Percentiles rank a stretch among this genome's conserved stretches.
Conservation (phyloP, 2,888 invertebrate species). For the Palloptera scutellata region DNA sequence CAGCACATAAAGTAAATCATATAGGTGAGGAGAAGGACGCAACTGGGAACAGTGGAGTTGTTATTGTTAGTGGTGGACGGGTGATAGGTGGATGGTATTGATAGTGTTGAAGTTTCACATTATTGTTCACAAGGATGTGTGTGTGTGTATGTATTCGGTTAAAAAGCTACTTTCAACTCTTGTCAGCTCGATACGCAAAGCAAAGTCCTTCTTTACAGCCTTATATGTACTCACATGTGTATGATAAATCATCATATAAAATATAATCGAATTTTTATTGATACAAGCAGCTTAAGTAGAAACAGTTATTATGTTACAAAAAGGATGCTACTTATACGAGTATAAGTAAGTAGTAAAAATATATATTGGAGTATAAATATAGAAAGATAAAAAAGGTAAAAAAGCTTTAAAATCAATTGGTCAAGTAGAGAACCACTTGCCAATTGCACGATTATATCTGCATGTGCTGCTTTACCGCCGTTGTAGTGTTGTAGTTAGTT, state of each 20-base stretch:
- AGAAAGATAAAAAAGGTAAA: slow-evolving; percentile 40
- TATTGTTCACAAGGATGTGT: not conserved
- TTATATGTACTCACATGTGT: slow-evolving; percentile 17
- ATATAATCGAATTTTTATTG: slow-evolving; percentile 65
- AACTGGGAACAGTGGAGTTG: no score
- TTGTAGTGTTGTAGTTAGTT: not conserved
- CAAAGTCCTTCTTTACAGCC: slow-evolving; percentile 17
- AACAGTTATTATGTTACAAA: no score
- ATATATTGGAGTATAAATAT: slow-evolving; percentile 27
- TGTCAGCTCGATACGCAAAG: not conserved
- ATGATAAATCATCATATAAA: slow-evolving; percentile 55
- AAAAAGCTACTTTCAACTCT: not conserved
- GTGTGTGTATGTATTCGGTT: not conserved
- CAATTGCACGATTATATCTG: not conserved
- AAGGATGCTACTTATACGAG: slow-evolving; percentile 11
- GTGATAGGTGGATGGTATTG: no score
- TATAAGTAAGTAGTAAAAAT: slow-evolving; percentile 20
- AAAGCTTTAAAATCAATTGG: slow-evolving; percentile 53
- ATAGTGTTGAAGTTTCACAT: not conserved
- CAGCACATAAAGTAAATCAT: no score
- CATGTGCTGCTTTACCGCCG: not conserved
- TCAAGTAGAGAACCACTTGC: slow-evolving; percentile 15
- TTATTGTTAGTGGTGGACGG: no score
- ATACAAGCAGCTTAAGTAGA: slow-evolving; percentile 62
- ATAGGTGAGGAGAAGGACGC: no score